Evolutionary conservation across 2,113 vertebrate species (phyloP).

Genomic region (Dolichallabes microphthalmus): DNA sequence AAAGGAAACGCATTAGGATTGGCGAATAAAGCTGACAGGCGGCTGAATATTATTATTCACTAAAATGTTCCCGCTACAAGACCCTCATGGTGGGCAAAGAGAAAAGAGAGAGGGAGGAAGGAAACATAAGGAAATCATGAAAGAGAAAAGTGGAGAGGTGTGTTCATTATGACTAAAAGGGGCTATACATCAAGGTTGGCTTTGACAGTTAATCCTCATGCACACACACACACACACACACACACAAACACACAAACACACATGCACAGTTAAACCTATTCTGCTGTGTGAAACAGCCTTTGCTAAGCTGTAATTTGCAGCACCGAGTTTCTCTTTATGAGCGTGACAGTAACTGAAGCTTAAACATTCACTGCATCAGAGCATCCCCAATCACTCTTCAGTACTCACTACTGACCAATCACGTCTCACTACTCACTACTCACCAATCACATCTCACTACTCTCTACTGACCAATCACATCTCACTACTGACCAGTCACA

Average conservation of each 20-base stretch:
- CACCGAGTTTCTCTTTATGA: neutral
- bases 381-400: too few relatives aligned
- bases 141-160: neutral
- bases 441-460: neutral
- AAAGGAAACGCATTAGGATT: conserved; percentile 71
- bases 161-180: neutral
- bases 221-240: neutral
- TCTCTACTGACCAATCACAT: neutral
- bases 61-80: conserved; percentile 37
- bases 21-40: conserved; percentile 40
- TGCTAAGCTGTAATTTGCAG: conserved; percentile 3
- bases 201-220: neutral
- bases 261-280: neutral
- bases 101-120: neutral
- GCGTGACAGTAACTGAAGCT: neutral
- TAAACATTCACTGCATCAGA: neutral
- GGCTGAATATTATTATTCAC: conserved; percentile 19
- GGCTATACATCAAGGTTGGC: conserved; percentile 1
- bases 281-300: neutral
- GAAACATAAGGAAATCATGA: neutral
- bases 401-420: neutral
- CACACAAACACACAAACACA: neutral
- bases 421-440: neutral
- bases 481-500: neutral
- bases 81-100: conserved; percentile 31